These are phyloP conservation scores for Dastarcus helophoroides DNA, from an alignment of 2,888 invertebrate species.

Conservation along the genomic window DNA sequence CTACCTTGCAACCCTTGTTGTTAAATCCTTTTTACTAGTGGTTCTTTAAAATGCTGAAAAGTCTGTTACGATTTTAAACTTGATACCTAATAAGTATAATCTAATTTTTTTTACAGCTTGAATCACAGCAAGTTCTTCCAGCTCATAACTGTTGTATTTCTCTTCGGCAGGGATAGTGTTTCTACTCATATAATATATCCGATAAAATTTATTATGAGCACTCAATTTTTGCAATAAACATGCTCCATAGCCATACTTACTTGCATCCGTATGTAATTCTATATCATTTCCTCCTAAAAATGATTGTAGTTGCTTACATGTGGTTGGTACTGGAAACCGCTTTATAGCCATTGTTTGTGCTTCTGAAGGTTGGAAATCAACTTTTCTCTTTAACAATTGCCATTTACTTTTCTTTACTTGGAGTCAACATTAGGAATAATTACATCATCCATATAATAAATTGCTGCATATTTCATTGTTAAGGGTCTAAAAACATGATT, in stretches of 20 bases:
- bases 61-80: conserved; percentile 15
- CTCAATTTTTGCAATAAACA: conserved; percentile 13
- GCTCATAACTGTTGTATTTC: conserved; percentile 26
- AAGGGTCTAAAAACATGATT: no score
- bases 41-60: conserved; percentile 12
- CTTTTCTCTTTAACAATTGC: no score
- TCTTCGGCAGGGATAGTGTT: conserved; percentile 22
- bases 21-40: conserved; percentile 11
- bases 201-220: conserved; percentile 18
- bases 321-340: no score
- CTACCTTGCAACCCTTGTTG: conserved; percentile 15
- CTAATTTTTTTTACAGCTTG: conserved; percentile 26
- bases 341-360: no score
- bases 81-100: conserved; percentile 21
- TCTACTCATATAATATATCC: conserved; percentile 18
- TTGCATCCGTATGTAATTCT: conserved; percentile 15
- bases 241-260: no score
- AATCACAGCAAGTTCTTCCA: conserved; percentile 28
- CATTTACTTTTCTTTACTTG: no score
- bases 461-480: no score
- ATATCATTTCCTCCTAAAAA: conserved; percentile 10
- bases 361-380: no score
- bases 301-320: neutral
- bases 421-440: no score
- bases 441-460: no score